Evolutionary conservation across 1,140 invertebrate genomes (phyloP), one percentile per base, ranked within the genome.

Genomic region (Harpegnathos saltator): DNA sequence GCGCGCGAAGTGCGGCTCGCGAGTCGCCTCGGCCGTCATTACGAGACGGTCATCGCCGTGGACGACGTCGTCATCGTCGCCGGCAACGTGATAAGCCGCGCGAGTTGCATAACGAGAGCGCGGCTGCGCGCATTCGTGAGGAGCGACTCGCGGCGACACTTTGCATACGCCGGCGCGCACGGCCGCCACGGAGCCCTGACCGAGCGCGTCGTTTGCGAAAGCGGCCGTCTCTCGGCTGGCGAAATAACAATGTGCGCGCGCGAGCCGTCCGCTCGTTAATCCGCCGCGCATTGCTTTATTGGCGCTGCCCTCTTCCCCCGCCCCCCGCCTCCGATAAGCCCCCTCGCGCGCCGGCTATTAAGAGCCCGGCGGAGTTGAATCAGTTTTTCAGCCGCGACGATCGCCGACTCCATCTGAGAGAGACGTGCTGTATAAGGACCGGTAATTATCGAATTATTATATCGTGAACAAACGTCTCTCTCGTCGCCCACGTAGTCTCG

Each of bases 371-470:
- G 24, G 56, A n/a, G 33, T 68, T 69, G 58, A 80, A 69, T 59
- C 52, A 44, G 33, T 48, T 71, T 58, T 69, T 69, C n/a, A 33
- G 50, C n/a, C n/a, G 5, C 52, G 58, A 82, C 48, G 72, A 87
- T 84, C 59, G 75, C 71, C 69, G 80, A 66, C 82, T 69, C 50
- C 71, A n/a, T n/a, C n/a, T n/a, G n/a, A n/a, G n/a, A n/a, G n/a
- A n/a, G n/a, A n/a, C n/a, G 69, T 9, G 66, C 63, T 65, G 50
- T 80, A 38, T 74, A 63, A 61, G 85, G 73, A 78, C 15, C 19
- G 72, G 63, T 87, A 87, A 87, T 87, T 87, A 87, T 83, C 69
- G 26, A 83, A 87, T 87, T 87, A 87, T 87, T 87, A 87, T 84
- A 80, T 87, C 72, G 72, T 63, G 68, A 87, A 82, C 82, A 74